Conservation (phyloP, 2,888 invertebrate genomes). For the Rapana venosa region DNA sequence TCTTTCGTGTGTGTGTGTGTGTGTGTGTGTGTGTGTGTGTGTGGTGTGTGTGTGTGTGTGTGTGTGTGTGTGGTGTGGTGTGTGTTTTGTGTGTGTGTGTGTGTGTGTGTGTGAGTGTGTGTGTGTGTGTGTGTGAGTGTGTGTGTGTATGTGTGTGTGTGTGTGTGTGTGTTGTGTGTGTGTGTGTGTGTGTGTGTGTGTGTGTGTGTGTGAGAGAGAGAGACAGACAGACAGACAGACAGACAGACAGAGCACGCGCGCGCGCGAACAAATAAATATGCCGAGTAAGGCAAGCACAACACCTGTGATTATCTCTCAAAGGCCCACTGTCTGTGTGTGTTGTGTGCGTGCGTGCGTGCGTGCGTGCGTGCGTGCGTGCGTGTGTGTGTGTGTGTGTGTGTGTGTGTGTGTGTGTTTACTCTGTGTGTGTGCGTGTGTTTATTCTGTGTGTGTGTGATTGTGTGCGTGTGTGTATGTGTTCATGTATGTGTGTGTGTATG, state of each 20-base stretch:
- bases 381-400: not conserved
- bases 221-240: not conserved
- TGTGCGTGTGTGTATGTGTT: not conserved
- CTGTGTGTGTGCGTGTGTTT: not conserved
- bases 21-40: not conserved
- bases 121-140: not conserved
- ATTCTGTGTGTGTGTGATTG: not conserved
- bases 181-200: not conserved
- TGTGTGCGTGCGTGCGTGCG: not conserved
- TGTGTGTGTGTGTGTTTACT: not conserved
- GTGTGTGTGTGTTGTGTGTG: not conserved
- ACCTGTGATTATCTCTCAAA: too few relatives aligned
- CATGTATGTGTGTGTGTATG: not conserved
- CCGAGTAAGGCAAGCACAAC: not conserved
- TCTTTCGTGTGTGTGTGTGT: not conserved
- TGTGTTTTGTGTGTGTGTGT: not conserved
- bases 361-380: not conserved
- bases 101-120: too few relatives aligned
- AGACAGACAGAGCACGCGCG: not conserved
- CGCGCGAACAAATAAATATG: not conserved
- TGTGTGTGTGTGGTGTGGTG: not conserved
- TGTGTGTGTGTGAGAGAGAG: not conserved
- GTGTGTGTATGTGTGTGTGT: not conserved
- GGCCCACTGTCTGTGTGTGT: not conserved
- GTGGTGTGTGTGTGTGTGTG: conserved; percentile 18